Evolutionary conservation across 2,888 invertebrate genomes (phyloP).

Genomic region (Melanostoma mellinum): DNA sequence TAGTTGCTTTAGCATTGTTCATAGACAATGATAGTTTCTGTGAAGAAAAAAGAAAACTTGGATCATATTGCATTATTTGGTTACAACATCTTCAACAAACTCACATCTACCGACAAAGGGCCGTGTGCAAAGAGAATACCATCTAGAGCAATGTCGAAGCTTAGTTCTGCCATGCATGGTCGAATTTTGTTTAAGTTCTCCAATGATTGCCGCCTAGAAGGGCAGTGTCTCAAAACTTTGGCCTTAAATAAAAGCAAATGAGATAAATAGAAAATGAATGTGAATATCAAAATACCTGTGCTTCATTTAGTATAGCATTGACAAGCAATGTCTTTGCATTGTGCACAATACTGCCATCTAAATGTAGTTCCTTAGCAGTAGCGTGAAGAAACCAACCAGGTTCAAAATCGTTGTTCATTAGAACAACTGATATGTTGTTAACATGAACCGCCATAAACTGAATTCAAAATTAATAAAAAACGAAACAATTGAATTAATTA

Average conservation of each 20-base stretch:
- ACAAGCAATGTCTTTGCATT: slow-evolving; percentile 88
- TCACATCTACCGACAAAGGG: slow-evolving; percentile 92
- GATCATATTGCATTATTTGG: neutral
- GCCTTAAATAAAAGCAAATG: slow-evolving; percentile 73
- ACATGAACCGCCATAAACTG: slow-evolving; percentile 94
- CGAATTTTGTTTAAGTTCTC: slow-evolving; percentile 83
- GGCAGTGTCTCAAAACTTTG: slow-evolving; percentile 80
- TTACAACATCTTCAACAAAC: slow-evolving; percentile 26
- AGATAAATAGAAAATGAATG: neutral
- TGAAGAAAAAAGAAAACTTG: slow-evolving; percentile 33
- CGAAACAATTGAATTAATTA: too few species aligned
- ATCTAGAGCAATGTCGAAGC: slow-evolving; percentile 89
- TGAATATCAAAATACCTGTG: slow-evolving; percentile 81
- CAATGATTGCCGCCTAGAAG: slow-evolving; percentile 79
- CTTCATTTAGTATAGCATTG: slow-evolving; percentile 87
- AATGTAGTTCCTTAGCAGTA: slow-evolving; percentile 86
- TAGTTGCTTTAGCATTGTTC: slow-evolving; percentile 82
- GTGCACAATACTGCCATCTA: slow-evolving; percentile 87
- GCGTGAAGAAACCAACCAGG: slow-evolving; percentile 88
- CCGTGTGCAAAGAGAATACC: slow-evolving; percentile 91
- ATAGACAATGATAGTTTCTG: slow-evolving; percentile 82
- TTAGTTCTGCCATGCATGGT: slow-evolving; percentile 88
- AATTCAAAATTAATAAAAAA: slow-evolving; percentile 4
- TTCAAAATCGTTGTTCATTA: slow-evolving; percentile 85
- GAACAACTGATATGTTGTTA: slow-evolving; percentile 87